Percentiles rank a stretch among this genome's conserved stretches.
Conservation (phyloP, 2,888 invertebrate species). For the Eurytoma adleriae region DNA sequence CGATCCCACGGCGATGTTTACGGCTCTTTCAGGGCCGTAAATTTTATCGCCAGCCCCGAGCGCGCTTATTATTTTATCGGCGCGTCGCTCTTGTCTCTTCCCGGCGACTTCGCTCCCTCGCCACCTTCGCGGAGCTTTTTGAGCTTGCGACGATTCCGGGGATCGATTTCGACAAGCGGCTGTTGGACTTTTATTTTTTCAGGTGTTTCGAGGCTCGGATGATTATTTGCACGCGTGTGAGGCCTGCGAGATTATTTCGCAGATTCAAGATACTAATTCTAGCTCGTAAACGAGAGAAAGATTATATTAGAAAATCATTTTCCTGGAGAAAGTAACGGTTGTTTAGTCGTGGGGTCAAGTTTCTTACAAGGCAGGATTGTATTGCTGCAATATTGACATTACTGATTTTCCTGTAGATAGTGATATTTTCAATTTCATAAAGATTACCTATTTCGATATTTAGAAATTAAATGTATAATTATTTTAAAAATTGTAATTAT, state of each 20-base stretch:
- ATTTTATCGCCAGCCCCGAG: conserved; percentile 50
- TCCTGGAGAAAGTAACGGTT: too few relatives aligned
- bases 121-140: neutral
- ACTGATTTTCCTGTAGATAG: too few relatives aligned
- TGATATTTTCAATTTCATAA: too few relatives aligned
- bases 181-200: conserved; percentile 29
- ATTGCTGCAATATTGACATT: neutral
- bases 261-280: too few relatives aligned
- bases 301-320: too few relatives aligned
- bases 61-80: conserved; percentile 45
- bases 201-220: neutral
- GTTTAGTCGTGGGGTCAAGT: too few relatives aligned
- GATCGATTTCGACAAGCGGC: neutral
- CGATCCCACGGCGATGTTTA: conserved; percentile 37
- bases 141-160: neutral
- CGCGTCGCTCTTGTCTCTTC: conserved; percentile 19
- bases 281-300: too few relatives aligned
- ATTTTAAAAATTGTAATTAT: too few relatives aligned
- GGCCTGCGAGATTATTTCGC: neutral
- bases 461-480: too few relatives aligned
- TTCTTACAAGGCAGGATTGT: too few relatives aligned
- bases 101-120: neutral
- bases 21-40: conserved; percentile 53
- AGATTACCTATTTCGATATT: too few relatives aligned
- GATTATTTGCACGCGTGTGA: neutral